Conservation (phyloP, 2,797 vertebrate genomes). For the Falco berigora region DNA sequence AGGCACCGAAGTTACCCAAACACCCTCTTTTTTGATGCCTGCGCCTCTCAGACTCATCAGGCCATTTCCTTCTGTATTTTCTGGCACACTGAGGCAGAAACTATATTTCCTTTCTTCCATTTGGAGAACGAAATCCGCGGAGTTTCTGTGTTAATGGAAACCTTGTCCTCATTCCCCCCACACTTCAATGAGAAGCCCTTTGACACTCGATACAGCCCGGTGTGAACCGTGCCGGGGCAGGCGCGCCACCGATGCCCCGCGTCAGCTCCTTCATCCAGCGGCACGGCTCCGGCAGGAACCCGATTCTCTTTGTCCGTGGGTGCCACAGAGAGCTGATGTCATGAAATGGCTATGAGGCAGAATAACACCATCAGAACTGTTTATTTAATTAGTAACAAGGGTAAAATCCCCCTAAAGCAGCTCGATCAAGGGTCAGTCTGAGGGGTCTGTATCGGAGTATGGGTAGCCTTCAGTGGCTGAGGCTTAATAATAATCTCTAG, state of each 20-base stretch:
- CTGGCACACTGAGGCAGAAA: neutral
- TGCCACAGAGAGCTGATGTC: constrained; percentile 56
- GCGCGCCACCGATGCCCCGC: neutral
- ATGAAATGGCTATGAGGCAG: constrained; percentile 59
- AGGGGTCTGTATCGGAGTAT: neutral
- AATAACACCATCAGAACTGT: constrained; percentile 60
- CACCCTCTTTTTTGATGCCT: neutral
- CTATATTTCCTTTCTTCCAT: neutral
- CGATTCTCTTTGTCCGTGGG: constrained; percentile 47
- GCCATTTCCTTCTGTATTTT: neutral
- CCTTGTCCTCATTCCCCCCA: constrained; percentile 3
- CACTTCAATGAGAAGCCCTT: neutral
- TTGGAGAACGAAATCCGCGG: neutral
- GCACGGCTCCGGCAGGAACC: constrained; percentile 15
- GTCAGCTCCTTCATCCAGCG: constrained; percentile 14
- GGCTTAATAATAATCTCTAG: constrained; percentile 75
- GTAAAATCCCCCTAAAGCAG: constrained; percentile 66
- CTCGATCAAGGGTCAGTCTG: constrained; percentile 59
- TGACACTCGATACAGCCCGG: constrained; percentile 39
- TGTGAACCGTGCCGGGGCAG: constrained; percentile 11
- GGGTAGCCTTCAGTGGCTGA: constrained; percentile 42
- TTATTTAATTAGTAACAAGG: constrained; percentile 71
- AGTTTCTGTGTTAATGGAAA: constrained; percentile 39
- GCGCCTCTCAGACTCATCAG: neutral
- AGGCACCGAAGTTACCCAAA: neutral